Evolutionary conservation across 2,797 vertebrate species (phyloP).

Genomic region (Helarctos malayanus): DNA sequence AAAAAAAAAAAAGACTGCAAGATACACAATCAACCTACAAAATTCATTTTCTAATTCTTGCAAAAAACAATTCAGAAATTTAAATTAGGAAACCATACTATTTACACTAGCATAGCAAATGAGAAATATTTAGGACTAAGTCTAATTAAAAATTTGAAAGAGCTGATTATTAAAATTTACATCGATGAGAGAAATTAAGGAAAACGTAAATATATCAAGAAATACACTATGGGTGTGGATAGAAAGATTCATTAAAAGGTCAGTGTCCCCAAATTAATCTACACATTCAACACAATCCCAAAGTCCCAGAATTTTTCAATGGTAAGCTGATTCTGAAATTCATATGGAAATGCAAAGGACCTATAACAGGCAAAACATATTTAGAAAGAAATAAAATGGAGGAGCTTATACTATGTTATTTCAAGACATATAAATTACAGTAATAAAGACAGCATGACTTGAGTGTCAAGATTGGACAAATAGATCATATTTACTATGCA

Average conservation of each 20-base stretch:
- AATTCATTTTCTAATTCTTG: neutral
- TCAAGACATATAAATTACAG: neutral
- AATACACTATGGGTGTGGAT: neutral
- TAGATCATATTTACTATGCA: neutral
- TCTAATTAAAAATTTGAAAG: neutral
- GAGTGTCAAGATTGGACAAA: neutral
- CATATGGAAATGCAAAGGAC: neutral
- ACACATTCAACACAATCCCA: neutral
- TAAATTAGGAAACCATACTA: neutral
- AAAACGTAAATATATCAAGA: slow-evolving; percentile 12
- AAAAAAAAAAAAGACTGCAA: neutral
- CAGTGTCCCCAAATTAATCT: neutral
- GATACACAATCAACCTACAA: neutral
- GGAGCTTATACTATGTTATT: neutral
- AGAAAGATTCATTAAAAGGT: neutral
- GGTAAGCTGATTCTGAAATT: neutral
- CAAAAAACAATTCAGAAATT: neutral
- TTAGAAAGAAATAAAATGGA: neutral
- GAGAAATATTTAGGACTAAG: neutral
- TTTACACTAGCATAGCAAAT: neutral
- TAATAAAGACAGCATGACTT: neutral
- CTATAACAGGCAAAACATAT: neutral
- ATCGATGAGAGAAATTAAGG: neutral
- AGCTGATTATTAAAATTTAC: neutral
- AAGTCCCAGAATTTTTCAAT: neutral